Conservation (phyloP, 2,797 vertebrate genomes). For the Miichthys miiuy region DNA sequence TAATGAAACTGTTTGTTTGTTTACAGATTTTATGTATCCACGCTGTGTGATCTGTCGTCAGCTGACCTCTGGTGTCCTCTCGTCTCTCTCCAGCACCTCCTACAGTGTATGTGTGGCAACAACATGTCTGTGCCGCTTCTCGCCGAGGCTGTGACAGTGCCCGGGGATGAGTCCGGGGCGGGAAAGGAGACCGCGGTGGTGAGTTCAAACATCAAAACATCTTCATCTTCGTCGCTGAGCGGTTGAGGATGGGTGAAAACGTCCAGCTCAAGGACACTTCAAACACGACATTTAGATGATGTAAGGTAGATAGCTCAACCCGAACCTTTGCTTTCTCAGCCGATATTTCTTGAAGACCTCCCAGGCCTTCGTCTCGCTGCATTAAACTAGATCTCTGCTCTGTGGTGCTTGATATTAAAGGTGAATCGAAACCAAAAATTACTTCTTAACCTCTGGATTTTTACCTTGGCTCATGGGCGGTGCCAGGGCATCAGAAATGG, state of each 20-base stretch:
- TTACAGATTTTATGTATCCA: neutral
- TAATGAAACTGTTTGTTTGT: neutral
- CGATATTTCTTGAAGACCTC: neutral
- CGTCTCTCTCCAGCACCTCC: constrained; percentile 79
- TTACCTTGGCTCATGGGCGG: neutral
- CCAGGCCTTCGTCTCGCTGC: neutral
- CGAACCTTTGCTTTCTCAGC: neutral
- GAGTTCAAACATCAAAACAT: constrained; percentile 70
- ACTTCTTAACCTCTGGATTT: neutral
- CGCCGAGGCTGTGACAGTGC: constrained; percentile 94
- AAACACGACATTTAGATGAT: neutral
- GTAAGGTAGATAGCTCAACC: neutral
- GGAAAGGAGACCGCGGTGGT: constrained; percentile 98
- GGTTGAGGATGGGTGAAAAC: neutral
- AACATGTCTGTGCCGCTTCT: constrained; percentile 99
- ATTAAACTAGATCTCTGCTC: neutral
- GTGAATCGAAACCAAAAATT: neutral
- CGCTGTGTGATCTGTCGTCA: neutral
- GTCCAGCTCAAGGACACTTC: neutral
- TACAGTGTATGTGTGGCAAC: constrained; percentile 99
- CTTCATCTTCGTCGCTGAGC: neutral
- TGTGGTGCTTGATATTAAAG: neutral
- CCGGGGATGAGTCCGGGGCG: constrained; percentile 81
- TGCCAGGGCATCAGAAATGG: too few relatives aligned
- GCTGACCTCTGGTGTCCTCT: constrained; percentile 31